phyloP scores from a whole-genome alignment of 2,797 vertebrate genomes.

The Chelidonichthys spinosus region DNA sequence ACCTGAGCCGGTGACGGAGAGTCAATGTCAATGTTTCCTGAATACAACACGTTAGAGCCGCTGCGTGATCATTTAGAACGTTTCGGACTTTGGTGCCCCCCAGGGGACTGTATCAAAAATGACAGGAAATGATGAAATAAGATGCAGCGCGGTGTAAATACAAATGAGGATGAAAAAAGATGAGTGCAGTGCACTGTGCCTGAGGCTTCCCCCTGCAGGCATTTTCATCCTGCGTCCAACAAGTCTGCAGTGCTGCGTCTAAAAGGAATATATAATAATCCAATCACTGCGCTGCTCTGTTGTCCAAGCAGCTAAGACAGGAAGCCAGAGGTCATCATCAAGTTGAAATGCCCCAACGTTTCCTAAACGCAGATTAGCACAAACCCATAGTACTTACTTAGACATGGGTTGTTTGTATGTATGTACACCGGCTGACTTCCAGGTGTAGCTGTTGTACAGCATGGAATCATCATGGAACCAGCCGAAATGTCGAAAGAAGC shows the following conservation, averaged over 20 bases:
- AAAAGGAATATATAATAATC: neutral
- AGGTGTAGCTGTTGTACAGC: no score
- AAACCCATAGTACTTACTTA: no score
- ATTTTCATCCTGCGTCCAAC: neutral
- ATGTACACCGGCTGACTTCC: neutral
- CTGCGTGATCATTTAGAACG: neutral
- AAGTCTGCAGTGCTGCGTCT: neutral
- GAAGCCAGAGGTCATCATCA: neutral
- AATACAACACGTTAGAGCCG: neutral
- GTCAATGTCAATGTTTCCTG: neutral
- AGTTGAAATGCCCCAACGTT: neutral
- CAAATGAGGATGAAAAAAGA: neutral
- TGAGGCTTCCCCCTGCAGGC: neutral
- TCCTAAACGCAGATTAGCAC: no score
- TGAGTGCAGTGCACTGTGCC: neutral
- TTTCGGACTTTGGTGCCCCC: neutral
- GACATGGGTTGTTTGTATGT: neutral
- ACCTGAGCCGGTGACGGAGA: neutral
- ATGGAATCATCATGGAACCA: no score
- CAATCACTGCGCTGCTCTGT: neutral
- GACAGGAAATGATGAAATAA: neutral
- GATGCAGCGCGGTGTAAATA: neutral
- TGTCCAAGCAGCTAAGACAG: neutral
- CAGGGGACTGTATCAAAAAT: neutral
- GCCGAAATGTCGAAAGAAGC: no score